Evolutionary conservation across 1,140 invertebrate species (phyloP), one percentile per base, ranked within the genome.

Genomic region (Conus betulinus): DNA sequence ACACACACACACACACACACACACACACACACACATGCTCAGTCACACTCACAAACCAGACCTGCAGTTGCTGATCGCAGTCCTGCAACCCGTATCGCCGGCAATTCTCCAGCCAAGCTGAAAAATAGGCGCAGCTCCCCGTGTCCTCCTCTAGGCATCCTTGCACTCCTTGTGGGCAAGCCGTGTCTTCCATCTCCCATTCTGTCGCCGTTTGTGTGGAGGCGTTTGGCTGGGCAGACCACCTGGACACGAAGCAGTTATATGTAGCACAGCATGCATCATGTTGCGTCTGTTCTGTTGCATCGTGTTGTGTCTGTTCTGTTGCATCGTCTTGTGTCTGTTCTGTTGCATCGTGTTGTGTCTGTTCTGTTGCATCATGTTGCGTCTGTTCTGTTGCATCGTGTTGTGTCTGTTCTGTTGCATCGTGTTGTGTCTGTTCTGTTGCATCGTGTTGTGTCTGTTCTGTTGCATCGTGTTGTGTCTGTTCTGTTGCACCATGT

Each of bases 121-220:
- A 86, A 63, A 94, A 94, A 51, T 90, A 87, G 1, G 88, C 92
- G 85, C 93, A 93, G 79, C 92, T 90, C 25, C 92, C 92, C 1
- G 8, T 15, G 15, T 90, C 89, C 39, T 3, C 13, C 15, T 90
- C 88, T 81, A 53, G 6, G 20, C 23, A 13, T 5, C 92, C 92
- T 81, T 94, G 94, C 55, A 94, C 90, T 7, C 94, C 94, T 78
- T 94, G 94, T 1, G 93, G 93, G 27, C 90, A 88, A 5, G 90
- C 91, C n/a, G 85, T 85, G 25, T 90, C 85, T 8, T 88, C 85
- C 20, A 87, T 89, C 25, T 84, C 67, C 27, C 74, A 86, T 23
- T 86, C 57, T 17, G 78, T 7, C 55, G 81, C 39, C 25, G 27
- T 8, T 10, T 52, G 96, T 96, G 93, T 97, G 96, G 3, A 53